Conservation (phyloP, 2,113 vertebrate species). For the Sarotherodon lohbergeri region DNA sequence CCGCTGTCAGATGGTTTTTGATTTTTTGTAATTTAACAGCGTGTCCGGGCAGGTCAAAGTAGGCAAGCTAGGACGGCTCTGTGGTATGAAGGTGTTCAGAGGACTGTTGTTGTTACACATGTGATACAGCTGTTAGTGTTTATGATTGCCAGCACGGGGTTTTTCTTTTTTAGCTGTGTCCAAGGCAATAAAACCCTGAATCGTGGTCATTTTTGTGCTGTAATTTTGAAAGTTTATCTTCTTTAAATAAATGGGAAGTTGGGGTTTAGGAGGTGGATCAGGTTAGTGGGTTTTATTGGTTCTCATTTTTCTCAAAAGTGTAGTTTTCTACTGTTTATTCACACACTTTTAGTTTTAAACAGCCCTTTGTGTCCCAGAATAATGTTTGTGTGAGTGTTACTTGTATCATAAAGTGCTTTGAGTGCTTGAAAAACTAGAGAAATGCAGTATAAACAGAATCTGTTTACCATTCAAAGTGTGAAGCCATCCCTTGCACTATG, state of each 20-base stretch:
- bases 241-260: not conserved
- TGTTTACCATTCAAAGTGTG: not conserved
- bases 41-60: constrained; percentile 42
- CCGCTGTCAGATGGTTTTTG: not conserved
- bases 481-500: not conserved
- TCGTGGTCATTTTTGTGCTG: not conserved
- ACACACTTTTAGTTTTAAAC: not conserved
- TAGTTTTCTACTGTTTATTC: not conserved
- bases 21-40: not conserved
- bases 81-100: constrained; percentile 48
- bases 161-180: not conserved
- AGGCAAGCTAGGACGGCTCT: constrained; percentile 40
- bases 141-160: not conserved
- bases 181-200: not conserved
- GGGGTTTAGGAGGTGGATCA: not conserved
- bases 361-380: not conserved
- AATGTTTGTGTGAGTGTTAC: not conserved
- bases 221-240: not conserved
- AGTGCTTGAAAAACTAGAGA: not conserved
- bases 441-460: not conserved
- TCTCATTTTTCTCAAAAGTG: not conserved
- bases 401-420: not conserved
- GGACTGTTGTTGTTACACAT: not conserved
- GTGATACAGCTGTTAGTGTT: not conserved
- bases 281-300: not conserved